These are phyloP conservation scores for Antedon mediterranea DNA, from an alignment of 53 echinoderm and acorn worm genomes.

Conservation along the genomic window DNA sequence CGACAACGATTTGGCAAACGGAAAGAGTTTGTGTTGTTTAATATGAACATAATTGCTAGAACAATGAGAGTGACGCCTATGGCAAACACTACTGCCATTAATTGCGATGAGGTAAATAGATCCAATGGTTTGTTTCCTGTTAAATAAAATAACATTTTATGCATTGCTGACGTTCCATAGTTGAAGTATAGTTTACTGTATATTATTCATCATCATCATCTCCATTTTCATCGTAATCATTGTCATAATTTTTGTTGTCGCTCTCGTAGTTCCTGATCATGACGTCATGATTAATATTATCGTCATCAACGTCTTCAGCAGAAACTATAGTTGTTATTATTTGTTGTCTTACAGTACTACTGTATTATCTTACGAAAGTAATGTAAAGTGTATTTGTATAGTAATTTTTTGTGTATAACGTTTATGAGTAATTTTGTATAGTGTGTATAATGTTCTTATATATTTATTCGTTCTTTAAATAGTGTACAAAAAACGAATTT, in stretches of 20 bases:
- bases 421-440: too few species aligned
- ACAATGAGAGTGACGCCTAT: neutral
- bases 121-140: neutral
- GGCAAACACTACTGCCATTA: neutral
- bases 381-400: too few species aligned
- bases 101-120: neutral
- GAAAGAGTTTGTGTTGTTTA: neutral
- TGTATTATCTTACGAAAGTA: too few species aligned
- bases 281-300: neutral
- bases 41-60: neutral
- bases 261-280: neutral
- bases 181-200: too few species aligned
- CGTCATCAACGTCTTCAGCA: neutral
- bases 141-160: neutral
- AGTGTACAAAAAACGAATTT: too few species aligned
- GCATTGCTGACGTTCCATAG: too few species aligned
- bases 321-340: too few species aligned
- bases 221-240: neutral
- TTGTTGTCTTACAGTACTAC: too few species aligned
- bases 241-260: neutral
- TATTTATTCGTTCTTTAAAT: too few species aligned
- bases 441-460: too few species aligned
- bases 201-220: too few species aligned
- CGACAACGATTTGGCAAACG: neutral
- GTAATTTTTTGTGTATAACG: too few species aligned